Conservation (phyloP, 2,797 vertebrate genomes). For the Macropus fuliginosus region DNA sequence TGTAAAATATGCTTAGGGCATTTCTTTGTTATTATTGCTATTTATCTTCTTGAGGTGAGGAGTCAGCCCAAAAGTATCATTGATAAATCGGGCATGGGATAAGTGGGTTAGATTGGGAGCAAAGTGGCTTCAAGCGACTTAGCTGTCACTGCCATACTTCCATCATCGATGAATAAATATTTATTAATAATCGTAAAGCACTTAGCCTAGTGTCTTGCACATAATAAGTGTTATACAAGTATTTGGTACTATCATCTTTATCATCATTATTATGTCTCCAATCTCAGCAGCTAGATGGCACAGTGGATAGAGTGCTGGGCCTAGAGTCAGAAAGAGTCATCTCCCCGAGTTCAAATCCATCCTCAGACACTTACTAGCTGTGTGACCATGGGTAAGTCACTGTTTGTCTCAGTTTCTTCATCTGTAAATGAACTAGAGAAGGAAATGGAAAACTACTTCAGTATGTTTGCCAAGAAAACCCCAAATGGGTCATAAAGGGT, state of each 20-base stretch:
- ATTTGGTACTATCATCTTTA: not conserved
- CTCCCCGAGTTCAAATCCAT: not conserved
- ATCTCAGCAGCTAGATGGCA: not conserved
- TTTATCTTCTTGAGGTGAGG: not conserved
- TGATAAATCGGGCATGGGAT: not conserved
- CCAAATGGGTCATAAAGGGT: not conserved
- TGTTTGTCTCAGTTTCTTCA: not conserved
- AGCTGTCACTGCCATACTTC: not conserved
- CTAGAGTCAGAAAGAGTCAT: not conserved
- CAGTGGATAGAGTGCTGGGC: not conserved
- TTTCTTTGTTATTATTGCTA: not conserved
- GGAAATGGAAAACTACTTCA: not conserved
- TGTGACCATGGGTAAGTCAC: not conserved
- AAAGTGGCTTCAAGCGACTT: not conserved
- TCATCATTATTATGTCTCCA: not conserved
- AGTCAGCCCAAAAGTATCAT: not conserved
- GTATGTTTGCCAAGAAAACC: not conserved
- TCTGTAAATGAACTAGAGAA: not conserved
- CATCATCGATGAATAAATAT: not conserved
- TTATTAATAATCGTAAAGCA: not conserved
- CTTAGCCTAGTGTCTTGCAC: not conserved
- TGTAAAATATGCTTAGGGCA: conserved; percentile 6
- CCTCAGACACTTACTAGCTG: not conserved
- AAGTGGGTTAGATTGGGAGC: not conserved
- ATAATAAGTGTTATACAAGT: not conserved